Percentiles rank a stretch among this genome's conserved stretches.
Evolutionary conservation across 2,113 vertebrate species (phyloP).

Genomic region (Chiloscyllium plagiosum): DNA sequence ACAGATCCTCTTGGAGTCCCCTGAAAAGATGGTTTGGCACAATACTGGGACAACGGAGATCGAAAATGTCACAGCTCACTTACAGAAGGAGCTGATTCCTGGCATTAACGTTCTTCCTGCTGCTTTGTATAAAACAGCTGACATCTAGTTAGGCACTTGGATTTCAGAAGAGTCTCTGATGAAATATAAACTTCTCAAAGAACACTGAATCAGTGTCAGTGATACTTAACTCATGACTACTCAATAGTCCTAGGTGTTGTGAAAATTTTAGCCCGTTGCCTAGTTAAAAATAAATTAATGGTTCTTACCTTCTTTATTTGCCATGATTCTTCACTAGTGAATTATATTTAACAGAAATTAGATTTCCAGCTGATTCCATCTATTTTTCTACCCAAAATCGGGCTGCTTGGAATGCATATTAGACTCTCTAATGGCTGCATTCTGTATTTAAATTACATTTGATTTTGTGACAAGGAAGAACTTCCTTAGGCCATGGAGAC

Average conservation of each 20-base stretch:
- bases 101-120: not conserved
- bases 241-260: not conserved
- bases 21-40: not conserved
- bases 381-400: not conserved
- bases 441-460: not conserved
- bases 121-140: not conserved
- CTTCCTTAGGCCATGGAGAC: not conserved
- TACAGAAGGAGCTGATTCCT: not conserved
- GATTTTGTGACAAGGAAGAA: not conserved
- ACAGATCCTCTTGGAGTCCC: not conserved
- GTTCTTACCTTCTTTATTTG: not conserved
- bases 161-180: not conserved
- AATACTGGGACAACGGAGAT: not conserved
- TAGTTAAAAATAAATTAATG: not conserved
- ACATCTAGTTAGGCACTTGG: not conserved
- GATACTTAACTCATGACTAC: not conserved
- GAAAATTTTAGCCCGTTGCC: not conserved
- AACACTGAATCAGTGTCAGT: not conserved
- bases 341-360: not conserved
- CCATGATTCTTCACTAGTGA: not conserved
- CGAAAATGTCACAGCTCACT: not conserved
- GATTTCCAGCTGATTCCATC: not conserved
- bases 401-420: not conserved
- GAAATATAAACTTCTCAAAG: not conserved
- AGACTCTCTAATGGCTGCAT: not conserved